Base-by-base conservation (phyloP, 1,140 invertebrate genomes). In the Rhopalosiphum padi region DNA sequence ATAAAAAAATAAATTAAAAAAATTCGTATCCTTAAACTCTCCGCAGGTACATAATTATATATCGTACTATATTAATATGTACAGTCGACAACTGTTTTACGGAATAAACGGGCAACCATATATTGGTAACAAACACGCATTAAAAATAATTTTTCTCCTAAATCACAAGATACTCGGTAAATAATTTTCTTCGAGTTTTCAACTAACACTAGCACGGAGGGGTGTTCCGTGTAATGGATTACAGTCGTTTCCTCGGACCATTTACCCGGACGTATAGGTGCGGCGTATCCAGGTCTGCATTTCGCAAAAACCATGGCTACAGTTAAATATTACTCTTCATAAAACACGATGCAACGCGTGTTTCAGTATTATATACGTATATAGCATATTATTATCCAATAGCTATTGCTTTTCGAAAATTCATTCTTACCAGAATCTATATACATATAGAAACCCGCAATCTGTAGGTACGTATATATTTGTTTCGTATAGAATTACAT, bases 251-350 rank as follows among this genome's bases (percentile, higher is more conserved):
- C 46, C n/a, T 48, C 35, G 43, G 30, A 53, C 30, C 87, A 53
- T 88, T 88, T 88, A 3, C n/a, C 21, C n/a, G 46, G n/a, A 30
- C 30, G 4, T 30, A 60, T 77, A 22, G 15, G 48, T 88, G 30
- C 48, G 87, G 43, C 21, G 3, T 88, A 53, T 35, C 48, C n/a
- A 53, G 15, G 5, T 15, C 87, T 15, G 60, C 30, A 51, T 88
- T 48, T 88, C 30, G 35, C 18, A 8, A 51, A 85, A 88, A 48
- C 35, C 87, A 25, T 51, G 22, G 43, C 21, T 53, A 21, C 48
- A 30, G 87, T 48, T 51, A 88, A 88, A 88, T 88, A 88, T 88
- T 88, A 51, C 87, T 88, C 46, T 35, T 88, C 87, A 35, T 88
- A 51, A 7, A 35, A 88, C n/a, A 51, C 30, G 23, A 51, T 88